Evolutionary conservation across 2,797 vertebrate species (phyloP), one percentile per base, ranked within the genome.

Genomic region (Gallinago nigripennis): DNA sequence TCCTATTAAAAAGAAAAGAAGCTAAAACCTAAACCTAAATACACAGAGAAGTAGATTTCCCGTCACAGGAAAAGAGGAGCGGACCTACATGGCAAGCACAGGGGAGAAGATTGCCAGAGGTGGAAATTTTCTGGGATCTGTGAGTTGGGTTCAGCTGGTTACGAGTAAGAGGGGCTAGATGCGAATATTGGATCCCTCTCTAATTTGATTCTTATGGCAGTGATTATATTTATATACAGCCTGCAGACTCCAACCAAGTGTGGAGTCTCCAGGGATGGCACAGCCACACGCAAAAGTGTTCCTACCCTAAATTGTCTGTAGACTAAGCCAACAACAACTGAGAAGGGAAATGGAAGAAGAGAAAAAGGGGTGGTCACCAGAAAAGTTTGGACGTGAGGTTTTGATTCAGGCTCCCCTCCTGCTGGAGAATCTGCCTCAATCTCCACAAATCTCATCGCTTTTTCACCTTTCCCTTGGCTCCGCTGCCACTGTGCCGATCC

Each of bases 121-220:
- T 95, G 93, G 95, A 96, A 95, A 93, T 94, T 95, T 95, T 94
- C 81, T 95, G 83, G 57, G 88, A 95, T 96, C 95, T 95, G 78
- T 1, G 17, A 96, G 90, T 57, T 92, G 72, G 79, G 86, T 94
- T 95, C 94, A 94, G 86, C 86, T 95, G 75, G 92, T 96, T 96
- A 93, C 20, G 0, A 94, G 83, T 82, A 71, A 95, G 82, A 88
- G 68, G 78, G 94, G 39, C 76, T 85, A 89, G 72, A 96, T 94
- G 90, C 92, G 90, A 96, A 89, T 92, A 83, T 92, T 96, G 92
- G 90, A 96, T 96, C 96, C 46, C 12, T 72, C 71, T 94, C 82
- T 96, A 96, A 96, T 96, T 95, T 87, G 84, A 96, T 95, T 92
- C 95, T 97, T 96, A 96, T 96, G 95, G 86, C 82, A 94, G 72